Percentiles rank a stretch among this genome's conserved stretches.
phyloP scores from a whole-genome alignment of 2,888 invertebrate species.

The Sclerodermus sp. region DNA sequence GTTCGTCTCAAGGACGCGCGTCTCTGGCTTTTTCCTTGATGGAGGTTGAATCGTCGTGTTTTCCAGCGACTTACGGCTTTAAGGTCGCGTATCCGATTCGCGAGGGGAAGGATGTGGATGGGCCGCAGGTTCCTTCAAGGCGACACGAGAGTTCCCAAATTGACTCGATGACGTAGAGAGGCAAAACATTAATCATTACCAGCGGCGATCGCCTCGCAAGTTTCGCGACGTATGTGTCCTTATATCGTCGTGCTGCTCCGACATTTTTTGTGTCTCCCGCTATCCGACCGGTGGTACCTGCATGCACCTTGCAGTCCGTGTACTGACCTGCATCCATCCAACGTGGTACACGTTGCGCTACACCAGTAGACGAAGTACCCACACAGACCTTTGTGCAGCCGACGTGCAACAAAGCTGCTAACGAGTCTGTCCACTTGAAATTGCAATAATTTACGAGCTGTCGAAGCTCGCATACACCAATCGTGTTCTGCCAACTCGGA shows the following conservation, averaged over 20 bases:
- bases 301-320: too few relatives aligned
- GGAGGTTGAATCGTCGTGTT: too few relatives aligned
- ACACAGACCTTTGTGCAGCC: too few relatives aligned
- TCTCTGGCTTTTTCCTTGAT: background rate
- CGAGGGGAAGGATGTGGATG: conserved; percentile 14
- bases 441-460: too few relatives aligned
- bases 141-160: conserved; percentile 27
- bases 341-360: too few relatives aligned
- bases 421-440: too few relatives aligned
- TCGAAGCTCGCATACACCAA: too few relatives aligned
- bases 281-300: too few relatives aligned
- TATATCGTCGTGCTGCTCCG: background rate
- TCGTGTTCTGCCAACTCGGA: too few relatives aligned
- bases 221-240: background rate
- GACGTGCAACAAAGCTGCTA: too few relatives aligned
- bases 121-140: conserved; percentile 33
- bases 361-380: too few relatives aligned
- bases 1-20: conserved; percentile 27
- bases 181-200: conserved; percentile 44
- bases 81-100: background rate
- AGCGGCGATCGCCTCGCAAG: conserved; percentile 16
- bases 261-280: conserved; percentile 19
- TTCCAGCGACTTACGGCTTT: background rate
- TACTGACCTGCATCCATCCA: too few relatives aligned
- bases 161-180: conserved; percentile 27